Conservation (phyloP, 1,140 invertebrate genomes). For the Thereuonema tuberculata region DNA sequence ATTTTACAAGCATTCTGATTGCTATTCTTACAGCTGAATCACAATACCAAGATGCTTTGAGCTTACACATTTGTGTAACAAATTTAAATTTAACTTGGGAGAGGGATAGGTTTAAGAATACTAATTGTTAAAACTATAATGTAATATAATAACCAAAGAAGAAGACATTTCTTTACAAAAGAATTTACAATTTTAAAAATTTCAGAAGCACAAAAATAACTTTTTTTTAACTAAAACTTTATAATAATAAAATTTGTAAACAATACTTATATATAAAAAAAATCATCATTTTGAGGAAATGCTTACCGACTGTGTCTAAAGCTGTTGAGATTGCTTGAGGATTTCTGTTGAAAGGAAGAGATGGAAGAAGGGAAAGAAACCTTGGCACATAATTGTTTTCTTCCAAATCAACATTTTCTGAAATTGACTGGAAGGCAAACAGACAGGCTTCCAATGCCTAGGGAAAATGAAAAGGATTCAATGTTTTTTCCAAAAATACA, state of each 20-base stretch:
- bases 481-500: too few relatives aligned
- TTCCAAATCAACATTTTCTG: slow-evolving; percentile 52
- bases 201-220: neutral
- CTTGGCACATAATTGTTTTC: slow-evolving; percentile 47
- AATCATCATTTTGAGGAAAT: neutral
- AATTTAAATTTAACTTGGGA: too few relatives aligned
- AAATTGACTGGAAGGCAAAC: slow-evolving; percentile 63
- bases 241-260: slow-evolving; percentile 10
- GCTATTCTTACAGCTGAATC: too few relatives aligned
- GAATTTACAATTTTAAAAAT: neutral
- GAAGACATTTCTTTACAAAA: neutral
- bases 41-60: too few relatives aligned
- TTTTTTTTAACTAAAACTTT: neutral
- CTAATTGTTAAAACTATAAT: too few relatives aligned
- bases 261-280: too few relatives aligned
- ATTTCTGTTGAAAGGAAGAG: slow-evolving; percentile 42
- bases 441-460: slow-evolving; percentile 60
- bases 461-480: slow-evolving; percentile 10
- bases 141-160: too few relatives aligned
- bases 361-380: slow-evolving; percentile 48
- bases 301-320: slow-evolving; percentile 55
- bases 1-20: too few relatives aligned
- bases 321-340: slow-evolving; percentile 50
- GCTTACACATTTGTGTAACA: too few relatives aligned
- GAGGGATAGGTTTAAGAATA: too few relatives aligned